These are phyloP conservation scores for Strix uralensis DNA, from an alignment of 2,113 vertebrate species.

Conservation along the genomic window DNA sequence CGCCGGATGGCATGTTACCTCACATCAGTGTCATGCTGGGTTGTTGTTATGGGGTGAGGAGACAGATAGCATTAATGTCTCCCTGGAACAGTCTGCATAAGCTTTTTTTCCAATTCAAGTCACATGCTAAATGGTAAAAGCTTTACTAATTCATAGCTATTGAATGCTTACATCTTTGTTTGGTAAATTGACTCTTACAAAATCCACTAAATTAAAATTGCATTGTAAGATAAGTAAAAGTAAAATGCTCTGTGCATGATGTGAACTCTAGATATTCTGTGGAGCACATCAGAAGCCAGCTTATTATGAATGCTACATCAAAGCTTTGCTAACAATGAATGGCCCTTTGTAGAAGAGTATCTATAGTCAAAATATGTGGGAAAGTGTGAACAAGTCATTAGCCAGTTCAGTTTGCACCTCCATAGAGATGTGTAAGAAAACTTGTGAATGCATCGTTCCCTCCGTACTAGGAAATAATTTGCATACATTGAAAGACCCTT, in stretches of 20 bases:
- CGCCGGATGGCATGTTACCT: not conserved
- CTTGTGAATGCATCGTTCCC: not conserved
- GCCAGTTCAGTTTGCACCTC: not conserved
- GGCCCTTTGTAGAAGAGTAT: not conserved
- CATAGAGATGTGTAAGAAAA: not conserved
- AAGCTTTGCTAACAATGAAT: not conserved
- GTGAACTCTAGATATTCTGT: not conserved
- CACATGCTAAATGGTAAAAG: constrained; percentile 6
- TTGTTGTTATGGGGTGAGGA: not conserved
- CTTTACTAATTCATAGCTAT: constrained; percentile 3
- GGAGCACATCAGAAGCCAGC: not conserved
- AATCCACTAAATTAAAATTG: not conserved
- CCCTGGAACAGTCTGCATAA: constrained; percentile 5
- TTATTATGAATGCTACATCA: not conserved
- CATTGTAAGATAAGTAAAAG: not conserved
- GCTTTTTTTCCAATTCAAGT: constrained; percentile 18
- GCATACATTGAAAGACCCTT: not conserved
- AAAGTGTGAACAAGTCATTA: constrained; percentile 8
- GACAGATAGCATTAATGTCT: not conserved
- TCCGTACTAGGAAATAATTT: not conserved
- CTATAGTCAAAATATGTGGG: not conserved
- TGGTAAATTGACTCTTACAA: not conserved
- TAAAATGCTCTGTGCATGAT: not conserved
- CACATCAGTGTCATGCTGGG: not conserved
- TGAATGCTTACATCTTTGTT: constrained; percentile 19